Evolutionary conservation across 1,140 invertebrate species (phyloP), one percentile per base, ranked within the genome.

Genomic region (Cotesia chilonis): DNA sequence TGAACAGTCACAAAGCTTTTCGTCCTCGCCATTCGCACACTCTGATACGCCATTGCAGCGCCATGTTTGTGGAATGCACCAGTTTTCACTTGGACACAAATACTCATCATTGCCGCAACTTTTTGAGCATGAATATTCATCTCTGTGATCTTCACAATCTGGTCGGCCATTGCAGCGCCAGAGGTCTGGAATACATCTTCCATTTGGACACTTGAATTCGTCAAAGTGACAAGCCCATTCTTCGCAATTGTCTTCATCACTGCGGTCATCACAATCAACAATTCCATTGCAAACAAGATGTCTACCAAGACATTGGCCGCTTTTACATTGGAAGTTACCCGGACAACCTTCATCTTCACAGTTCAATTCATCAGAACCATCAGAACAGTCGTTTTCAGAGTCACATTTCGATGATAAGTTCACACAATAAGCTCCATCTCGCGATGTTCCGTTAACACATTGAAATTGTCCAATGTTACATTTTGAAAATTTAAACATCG

Each of bases 201-300:
- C 82, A 61, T 75, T 84, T n/a, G 84, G 80, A 76, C 91, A 91
- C 41, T 84, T 80, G 70, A 90, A 88, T 80, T 92, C 90, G 75
- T 91, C 89, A 66, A 87, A 87, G n/a, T 82, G 79, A 72, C 91
- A 92, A 17, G 83, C 81, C 90, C 90, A 91, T 1, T 82, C 72
- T 9, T 85, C 83, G 76, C 92, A 94, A 75, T 90, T 85, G 4
- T 78, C 77, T 87, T 95, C 93, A 82, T 94, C 93, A 73, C 89
- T 92, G 4, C 89, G 88, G 78, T 94, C 93, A 54, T 88, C 88
- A 79, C 93, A 95, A 74, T 93, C 90, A 0, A 85, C 80, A 63
- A 92, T 92, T 38, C 91, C 90, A 84, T 95, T 92, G 83, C 94
- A 96, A 7, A 93, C 91, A 28, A 92, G 85, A 75, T 91, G 87